phyloP scores from a whole-genome alignment of 2,888 invertebrate genomes.

The Metopia argyrocephala region DNA sequence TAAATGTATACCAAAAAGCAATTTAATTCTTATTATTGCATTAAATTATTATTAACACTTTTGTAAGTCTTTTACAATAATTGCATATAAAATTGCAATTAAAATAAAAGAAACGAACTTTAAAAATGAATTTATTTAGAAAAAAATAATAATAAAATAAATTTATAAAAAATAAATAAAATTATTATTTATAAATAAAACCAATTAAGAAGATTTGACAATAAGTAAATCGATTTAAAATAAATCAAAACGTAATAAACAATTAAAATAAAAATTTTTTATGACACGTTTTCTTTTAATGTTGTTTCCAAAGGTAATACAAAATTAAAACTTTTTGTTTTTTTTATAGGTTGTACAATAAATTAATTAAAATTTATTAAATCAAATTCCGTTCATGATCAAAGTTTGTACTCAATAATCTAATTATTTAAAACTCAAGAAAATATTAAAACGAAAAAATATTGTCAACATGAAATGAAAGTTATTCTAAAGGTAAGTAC shows the following conservation, averaged over 20 bases:
- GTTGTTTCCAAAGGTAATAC: neutral
- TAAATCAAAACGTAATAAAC: neutral
- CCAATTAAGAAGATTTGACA: conserved; percentile 47
- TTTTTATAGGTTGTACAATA: neutral
- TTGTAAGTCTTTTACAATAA: too few relatives aligned
- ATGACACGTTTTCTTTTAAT: neutral
- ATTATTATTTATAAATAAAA: conserved; percentile 27
- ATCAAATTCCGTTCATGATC: neutral
- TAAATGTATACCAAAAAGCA: conserved; percentile 45
- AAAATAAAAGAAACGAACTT: too few relatives aligned
- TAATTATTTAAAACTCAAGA: neutral
- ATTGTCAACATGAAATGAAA: neutral
- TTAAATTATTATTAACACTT: conserved; percentile 35
- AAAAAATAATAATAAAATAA: conserved; percentile 12
- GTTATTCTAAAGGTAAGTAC: too few relatives aligned
- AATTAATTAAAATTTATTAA: conserved; percentile 2
- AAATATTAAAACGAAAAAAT: neutral
- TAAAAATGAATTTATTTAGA: too few relatives aligned
- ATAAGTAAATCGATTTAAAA: conserved; percentile 38
- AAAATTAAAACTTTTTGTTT: too few relatives aligned
- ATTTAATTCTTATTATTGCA: conserved; percentile 29
- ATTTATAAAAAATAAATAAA: conserved; percentile 36
- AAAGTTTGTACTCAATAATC: conserved; percentile 43
- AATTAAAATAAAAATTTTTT: conserved; percentile 3
- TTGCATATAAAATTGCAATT: too few relatives aligned